A percentile compares a stretch with the other conserved stretches of the same genome.
Conservation (phyloP, 2,888 invertebrate genomes). For the Portevinia maculata region DNA sequence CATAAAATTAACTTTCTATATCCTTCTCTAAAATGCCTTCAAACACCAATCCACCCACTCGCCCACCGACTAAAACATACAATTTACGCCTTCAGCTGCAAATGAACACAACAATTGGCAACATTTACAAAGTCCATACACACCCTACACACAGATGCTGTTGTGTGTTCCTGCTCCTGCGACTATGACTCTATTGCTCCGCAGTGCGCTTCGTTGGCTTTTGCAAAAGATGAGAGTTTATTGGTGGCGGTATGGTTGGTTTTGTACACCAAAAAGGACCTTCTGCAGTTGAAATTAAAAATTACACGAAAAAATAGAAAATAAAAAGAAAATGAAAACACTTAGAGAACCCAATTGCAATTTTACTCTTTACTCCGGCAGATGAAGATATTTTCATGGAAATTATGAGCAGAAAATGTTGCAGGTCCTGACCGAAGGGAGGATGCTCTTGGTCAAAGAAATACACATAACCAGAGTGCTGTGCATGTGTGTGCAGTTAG, state of each 20-base stretch:
- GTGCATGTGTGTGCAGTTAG: slow-evolving; percentile 22
- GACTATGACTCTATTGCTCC: slow-evolving; percentile 1
- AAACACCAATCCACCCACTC: slow-evolving; percentile 1
- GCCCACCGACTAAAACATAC: slow-evolving; percentile 35
- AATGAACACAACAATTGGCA: slow-evolving; percentile 69
- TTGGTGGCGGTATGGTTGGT: slow-evolving; percentile 36
- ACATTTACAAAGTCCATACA: slow-evolving; percentile 56
- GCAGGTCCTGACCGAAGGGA: slow-evolving; percentile 4
- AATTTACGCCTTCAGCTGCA: slow-evolving; percentile 71
- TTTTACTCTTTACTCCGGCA: slow-evolving; percentile 16
- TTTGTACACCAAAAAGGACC: slow-evolving; percentile 47
- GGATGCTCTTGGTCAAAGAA: slow-evolving; percentile 5
- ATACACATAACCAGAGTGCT: neutral
- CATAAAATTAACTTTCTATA: slow-evolving; percentile 75
- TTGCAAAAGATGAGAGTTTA: slow-evolving; percentile 63
- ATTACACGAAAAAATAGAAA: slow-evolving; percentile 60
- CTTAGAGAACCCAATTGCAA: slow-evolving; percentile 58
- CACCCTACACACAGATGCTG: slow-evolving; percentile 25
- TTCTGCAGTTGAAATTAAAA: slow-evolving; percentile 69
- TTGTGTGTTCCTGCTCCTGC: too few relatives aligned
- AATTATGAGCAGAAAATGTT: slow-evolving; percentile 56
- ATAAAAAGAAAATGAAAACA: slow-evolving; percentile 64
- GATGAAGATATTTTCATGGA: slow-evolving; percentile 53
- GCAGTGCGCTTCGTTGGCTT: slow-evolving; percentile 45
- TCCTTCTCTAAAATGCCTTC: slow-evolving; percentile 60